These are phyloP conservation scores for Dermochelys coriacea DNA, from an alignment of 2,797 vertebrate genomes.

Conservation along the genomic window DNA sequence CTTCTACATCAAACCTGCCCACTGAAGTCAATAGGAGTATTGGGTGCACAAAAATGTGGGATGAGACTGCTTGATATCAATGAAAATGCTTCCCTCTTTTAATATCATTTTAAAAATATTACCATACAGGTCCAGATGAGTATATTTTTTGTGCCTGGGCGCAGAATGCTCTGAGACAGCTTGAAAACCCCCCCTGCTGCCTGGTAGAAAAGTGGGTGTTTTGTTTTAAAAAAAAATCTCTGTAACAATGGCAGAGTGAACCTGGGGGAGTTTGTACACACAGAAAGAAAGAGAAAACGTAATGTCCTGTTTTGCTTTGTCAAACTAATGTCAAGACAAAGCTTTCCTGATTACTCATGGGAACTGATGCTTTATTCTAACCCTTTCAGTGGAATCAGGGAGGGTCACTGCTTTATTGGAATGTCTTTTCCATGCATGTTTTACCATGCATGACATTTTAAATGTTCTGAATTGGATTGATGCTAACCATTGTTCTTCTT, in stretches of 20 bases:
- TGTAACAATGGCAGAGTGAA: constrained; percentile 16
- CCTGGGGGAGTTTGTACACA: not conserved
- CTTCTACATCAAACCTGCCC: not conserved
- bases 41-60: not conserved
- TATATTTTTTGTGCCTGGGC: not conserved
- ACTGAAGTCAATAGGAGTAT: not conserved
- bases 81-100: not conserved
- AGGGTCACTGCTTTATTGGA: not conserved
- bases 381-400: not conserved
- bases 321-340: not conserved
- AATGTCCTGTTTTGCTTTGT: not conserved
- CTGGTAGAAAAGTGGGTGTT: not conserved
- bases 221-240: not conserved
- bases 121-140: not conserved
- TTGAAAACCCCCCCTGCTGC: not conserved
- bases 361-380: constrained; percentile 8
- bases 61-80: not conserved
- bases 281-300: not conserved
- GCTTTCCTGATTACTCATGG: not conserved
- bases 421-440: rapidly evolving
- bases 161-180: not conserved
- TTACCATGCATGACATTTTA: not conserved
- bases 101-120: not conserved
- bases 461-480: constrained; percentile 33
- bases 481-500: constrained; percentile 34